Evolutionary conservation across 2,113 vertebrate species (phyloP).

Genomic region (Dasyurus viverrinus): DNA sequence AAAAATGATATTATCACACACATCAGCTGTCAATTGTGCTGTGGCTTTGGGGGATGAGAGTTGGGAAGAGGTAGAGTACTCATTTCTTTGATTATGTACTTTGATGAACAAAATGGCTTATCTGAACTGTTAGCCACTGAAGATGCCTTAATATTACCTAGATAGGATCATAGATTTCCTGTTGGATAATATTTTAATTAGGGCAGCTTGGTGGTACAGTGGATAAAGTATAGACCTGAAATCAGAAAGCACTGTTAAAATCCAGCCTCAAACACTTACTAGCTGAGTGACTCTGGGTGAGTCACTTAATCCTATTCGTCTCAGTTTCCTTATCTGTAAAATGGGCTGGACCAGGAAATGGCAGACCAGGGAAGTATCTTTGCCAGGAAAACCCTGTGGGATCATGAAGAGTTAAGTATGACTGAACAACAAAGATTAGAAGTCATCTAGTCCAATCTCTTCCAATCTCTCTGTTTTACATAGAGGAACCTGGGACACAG

Average conservation of each 20-base stretch:
- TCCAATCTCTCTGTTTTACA: neutral
- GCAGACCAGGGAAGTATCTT: too few relatives aligned
- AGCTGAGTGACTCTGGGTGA: neutral
- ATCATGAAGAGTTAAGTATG: too few relatives aligned
- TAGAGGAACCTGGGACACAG: neutral
- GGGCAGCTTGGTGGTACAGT: too few relatives aligned
- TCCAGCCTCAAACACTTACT: neutral
- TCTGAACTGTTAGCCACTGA: neutral
- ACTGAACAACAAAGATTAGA: too few relatives aligned
- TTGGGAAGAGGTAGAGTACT: neutral
- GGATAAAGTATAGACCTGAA: neutral
- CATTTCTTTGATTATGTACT: neutral
- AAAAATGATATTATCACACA: neutral
- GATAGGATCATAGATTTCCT: neutral
- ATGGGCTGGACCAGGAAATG: too few relatives aligned
- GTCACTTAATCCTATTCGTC: neutral
- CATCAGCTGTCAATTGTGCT: neutral
- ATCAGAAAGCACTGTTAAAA: neutral
- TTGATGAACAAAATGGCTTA: neutral
- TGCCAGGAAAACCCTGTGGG: too few relatives aligned
- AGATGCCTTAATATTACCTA: neutral
- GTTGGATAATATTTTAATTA: neutral
- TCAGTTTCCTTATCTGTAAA: too few relatives aligned
- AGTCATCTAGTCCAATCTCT: neutral
- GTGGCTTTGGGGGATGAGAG: neutral